Base-by-base conservation (phyloP, 2,797 vertebrate species). In the Percopsis omiscomaycus region DNA sequence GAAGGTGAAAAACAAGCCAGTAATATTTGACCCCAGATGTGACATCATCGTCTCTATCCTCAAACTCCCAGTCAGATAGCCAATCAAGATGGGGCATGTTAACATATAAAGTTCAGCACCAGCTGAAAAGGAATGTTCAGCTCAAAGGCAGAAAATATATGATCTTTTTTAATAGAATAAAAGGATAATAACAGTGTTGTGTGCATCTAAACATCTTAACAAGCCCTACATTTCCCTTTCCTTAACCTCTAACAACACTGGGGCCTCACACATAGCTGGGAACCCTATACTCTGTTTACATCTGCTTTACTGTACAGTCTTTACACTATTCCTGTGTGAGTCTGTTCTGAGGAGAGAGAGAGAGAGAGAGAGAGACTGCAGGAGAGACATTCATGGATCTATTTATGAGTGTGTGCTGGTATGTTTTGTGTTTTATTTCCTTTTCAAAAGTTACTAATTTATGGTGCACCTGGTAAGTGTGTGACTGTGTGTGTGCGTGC, bases 401-500 rank as follows among this genome's bases (percentile, higher is more conserved):
- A 80, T 82, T 85, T 75, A 78, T 66, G 74, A 79, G 75, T 60
- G 16, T 9, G 70, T 61, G 60, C 74, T 77, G 64, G 66, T 61
- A 69, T 78, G 88, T 75, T 78, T 48, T 69, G 68, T 66, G 67
- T 51, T 55, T 15, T 64, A 49, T 75, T 69, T 61, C 76, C 48
- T 78, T 82, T 78, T 78, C 86, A 85, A 89, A 86, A 83, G 86
- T 92, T 90, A 87, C 87, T 90, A 84, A 90, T 90, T 90, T 88
- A 85, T 83, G 79, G 79, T 81, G 70, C 88, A 91, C 89, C 89
- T 91, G 90, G 82, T 82, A 77, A 71, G 73, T 50, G 69, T 42
- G 69, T 30, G 16, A 55, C 13, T 64, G 51, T 55, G 42, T 73
- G 61, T 49, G 64, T 52, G 55, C 60, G 50, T 11, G 13, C 71